A percentile compares a stretch with the other conserved stretches of the same genome.
Evolutionary conservation across 1,140 invertebrate species (phyloP).

Genomic region (Heterodera schachtii): DNA sequence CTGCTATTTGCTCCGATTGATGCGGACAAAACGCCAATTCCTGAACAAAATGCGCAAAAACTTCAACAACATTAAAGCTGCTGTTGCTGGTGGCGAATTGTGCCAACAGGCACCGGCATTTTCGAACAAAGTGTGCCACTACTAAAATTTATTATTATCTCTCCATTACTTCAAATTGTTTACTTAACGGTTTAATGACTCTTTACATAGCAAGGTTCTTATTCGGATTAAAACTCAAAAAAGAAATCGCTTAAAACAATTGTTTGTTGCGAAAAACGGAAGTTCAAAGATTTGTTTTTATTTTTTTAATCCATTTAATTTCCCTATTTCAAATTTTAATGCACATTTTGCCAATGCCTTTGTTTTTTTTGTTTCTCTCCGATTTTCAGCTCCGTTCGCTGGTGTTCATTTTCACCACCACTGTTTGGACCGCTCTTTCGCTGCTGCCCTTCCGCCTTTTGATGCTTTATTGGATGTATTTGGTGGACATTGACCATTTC

Average conservation of each 20-base stretch:
- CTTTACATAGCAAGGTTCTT: no score
- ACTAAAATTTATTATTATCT: no score
- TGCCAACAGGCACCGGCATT: conserved; percentile 16
- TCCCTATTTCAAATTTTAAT: background rate
- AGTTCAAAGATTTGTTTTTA: no score
- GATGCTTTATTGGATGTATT: conserved; percentile 16
- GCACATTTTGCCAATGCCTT: background rate
- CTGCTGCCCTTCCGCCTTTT: conserved; percentile 10
- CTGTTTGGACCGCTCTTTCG: conserved; percentile 15
- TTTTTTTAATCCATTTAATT: background rate
- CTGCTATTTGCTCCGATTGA: conserved; percentile 15
- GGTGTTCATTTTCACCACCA: conserved; percentile 20
- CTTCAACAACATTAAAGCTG: background rate
- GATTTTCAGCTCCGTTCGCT: conserved; percentile 9
- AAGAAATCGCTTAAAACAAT: no score
- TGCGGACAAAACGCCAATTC: conserved; percentile 5
- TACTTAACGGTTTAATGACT: no score
- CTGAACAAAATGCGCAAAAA: background rate
- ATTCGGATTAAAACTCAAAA: no score
- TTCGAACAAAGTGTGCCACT: conserved; percentile 24
- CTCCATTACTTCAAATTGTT: no score
- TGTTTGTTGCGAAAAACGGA: no score
- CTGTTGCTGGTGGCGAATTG: background rate
- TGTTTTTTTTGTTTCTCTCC: no score
- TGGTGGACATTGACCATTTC: conserved; percentile 10